phyloP scores from a whole-genome alignment of 2,888 invertebrate species.

The Spisula subtruncata region DNA sequence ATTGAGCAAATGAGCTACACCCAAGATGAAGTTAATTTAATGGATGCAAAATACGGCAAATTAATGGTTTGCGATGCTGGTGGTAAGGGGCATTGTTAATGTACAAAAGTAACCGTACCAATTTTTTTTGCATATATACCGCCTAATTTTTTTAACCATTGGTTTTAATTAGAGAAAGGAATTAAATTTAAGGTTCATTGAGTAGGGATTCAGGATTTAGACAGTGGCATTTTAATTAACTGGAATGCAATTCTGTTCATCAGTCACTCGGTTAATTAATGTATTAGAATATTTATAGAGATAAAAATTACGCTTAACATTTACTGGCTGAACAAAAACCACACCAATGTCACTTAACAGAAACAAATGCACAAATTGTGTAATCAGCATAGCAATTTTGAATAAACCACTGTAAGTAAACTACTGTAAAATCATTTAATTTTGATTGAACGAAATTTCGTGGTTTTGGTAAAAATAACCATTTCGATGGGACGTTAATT shows the following conservation, averaged over 20 bases:
- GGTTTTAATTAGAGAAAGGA: conserved; percentile 21
- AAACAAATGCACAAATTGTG: not conserved
- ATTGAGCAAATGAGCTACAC: conserved; percentile 27
- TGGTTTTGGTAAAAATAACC: too few species aligned
- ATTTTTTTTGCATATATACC: not conserved
- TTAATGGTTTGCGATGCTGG: not conserved
- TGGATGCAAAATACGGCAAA: not conserved
- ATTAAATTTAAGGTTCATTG: conserved; percentile 23
- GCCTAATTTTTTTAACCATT: not conserved
- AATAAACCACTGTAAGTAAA: too few species aligned
- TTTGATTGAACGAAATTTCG: too few species aligned
- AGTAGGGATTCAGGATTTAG: conserved; percentile 6
- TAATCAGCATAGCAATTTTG: not conserved
- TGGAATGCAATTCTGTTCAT: conserved; percentile 19
- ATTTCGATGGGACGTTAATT: too few species aligned
- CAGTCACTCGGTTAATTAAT: conserved; percentile 1
- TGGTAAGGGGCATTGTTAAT: not conserved
- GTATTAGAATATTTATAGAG: conserved; percentile 26
- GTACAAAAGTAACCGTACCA: not conserved
- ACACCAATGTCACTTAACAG: not conserved
- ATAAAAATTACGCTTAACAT: conserved; percentile 25
- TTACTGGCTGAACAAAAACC: conserved; percentile 6
- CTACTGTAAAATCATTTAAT: too few species aligned
- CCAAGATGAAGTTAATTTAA: conserved; percentile 22
- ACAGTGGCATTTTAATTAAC: conserved; percentile 21